These are phyloP conservation scores for Pelobates fuscus DNA, from an alignment of 2,113 vertebrate genomes.

Conservation along the genomic window DNA sequence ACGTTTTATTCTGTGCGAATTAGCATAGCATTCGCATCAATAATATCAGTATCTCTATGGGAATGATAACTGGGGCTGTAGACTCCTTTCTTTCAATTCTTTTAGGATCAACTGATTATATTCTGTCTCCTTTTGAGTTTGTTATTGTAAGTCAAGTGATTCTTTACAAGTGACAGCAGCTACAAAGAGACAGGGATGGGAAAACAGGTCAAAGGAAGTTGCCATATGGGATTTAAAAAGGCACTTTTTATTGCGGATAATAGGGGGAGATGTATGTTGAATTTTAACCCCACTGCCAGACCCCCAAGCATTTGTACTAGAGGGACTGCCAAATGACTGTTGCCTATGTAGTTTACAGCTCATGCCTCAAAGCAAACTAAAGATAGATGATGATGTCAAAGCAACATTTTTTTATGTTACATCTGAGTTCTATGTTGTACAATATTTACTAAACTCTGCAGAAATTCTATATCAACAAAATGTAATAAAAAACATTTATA, in stretches of 20 bases:
- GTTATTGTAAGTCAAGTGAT: slow-evolving; percentile 98
- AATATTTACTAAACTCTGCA: too few species aligned
- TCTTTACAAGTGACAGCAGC: slow-evolving; percentile 95
- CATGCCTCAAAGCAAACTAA: too few species aligned
- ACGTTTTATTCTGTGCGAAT: slow-evolving; percentile 81
- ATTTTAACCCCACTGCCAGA: slow-evolving; percentile 69
- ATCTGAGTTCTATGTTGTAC: too few species aligned
- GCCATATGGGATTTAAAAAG: slow-evolving; percentile 91
- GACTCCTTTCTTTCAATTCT: slow-evolving; percentile 88
- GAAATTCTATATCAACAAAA: too few species aligned
- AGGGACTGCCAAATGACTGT: background rate
- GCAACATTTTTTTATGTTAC: too few species aligned
- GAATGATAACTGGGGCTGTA: slow-evolving; percentile 92
- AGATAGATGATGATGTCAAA: too few species aligned
- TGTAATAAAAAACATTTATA: too few species aligned
- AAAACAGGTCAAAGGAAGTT: slow-evolving; percentile 95
- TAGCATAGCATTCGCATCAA: slow-evolving; percentile 93
- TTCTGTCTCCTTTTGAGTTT: slow-evolving; percentile 96
- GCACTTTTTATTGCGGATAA: slow-evolving; percentile 86
- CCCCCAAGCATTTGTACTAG: background rate
- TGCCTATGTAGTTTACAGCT: background rate
- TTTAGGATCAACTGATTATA: slow-evolving; percentile 92
- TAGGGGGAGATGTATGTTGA: slow-evolving; percentile 66
- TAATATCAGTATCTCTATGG: slow-evolving; percentile 93
- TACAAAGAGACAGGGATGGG: slow-evolving; percentile 91